Percentiles rank a stretch among this genome's conserved stretches.
These are phyloP conservation scores for Sciurus niger DNA, from an alignment of 2,113 vertebrate genomes.

Conservation along the genomic window DNA sequence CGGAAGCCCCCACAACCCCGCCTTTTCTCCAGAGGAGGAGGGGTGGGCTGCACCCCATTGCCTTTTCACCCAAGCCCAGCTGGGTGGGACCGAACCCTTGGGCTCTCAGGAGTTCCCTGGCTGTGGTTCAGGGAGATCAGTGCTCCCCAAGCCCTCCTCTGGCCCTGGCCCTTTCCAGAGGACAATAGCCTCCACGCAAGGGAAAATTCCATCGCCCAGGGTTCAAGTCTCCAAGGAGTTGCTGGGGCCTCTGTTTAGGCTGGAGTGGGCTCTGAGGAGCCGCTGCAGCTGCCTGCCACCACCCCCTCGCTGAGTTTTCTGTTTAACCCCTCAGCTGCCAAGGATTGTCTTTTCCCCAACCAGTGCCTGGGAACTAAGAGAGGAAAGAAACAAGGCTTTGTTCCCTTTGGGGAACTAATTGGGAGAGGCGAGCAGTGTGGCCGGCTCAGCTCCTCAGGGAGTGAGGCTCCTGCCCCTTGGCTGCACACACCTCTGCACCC, in stretches of 20 bases:
- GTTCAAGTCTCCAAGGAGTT: constrained; percentile 89
- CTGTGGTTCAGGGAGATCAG: constrained; percentile 73
- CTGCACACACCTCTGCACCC: background rate
- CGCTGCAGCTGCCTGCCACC: constrained; percentile 80
- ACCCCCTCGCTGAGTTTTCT: constrained; percentile 62
- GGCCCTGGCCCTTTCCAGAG: constrained; percentile 86
- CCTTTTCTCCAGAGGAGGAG: constrained; percentile 71
- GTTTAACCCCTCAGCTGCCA: constrained; percentile 84
- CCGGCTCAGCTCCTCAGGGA: background rate
- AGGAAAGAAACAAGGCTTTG: constrained; percentile 78
- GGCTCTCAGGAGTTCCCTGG: constrained; percentile 85
- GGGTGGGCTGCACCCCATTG: constrained; percentile 57
- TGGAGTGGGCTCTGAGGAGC: constrained; percentile 81
- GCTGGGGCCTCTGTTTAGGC: constrained; percentile 84
- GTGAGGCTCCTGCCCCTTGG: background rate
- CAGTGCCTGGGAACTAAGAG: constrained; percentile 74
- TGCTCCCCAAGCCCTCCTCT: constrained; percentile 76
- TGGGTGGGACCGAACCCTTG: constrained; percentile 80
- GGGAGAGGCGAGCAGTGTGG: constrained; percentile 61
- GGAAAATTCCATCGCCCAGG: constrained; percentile 89
- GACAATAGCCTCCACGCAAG: constrained; percentile 88
- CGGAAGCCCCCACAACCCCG: constrained; percentile 53
- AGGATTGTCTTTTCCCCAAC: constrained; percentile 51
- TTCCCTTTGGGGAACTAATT: constrained; percentile 74
- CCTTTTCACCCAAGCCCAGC: constrained; percentile 81